A percentile compares a stretch with the other conserved stretches of the same genome.
phyloP scores from a whole-genome alignment of 2,797 vertebrate genomes.

The Xiphophorus birchmanni region DNA sequence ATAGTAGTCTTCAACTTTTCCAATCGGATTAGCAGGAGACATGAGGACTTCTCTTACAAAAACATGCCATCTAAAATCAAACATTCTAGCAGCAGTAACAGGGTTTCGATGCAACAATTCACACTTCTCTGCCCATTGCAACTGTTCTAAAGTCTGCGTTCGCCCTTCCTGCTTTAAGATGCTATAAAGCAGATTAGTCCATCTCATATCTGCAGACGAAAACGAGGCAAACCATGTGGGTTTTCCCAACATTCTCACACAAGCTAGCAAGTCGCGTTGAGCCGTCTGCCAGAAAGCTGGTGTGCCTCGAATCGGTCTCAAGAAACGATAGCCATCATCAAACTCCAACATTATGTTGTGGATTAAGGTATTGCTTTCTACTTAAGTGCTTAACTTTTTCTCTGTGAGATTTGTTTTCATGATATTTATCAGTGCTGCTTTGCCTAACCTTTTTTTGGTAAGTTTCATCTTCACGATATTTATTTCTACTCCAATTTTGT shows the following conservation, averaged over 20 bases:
- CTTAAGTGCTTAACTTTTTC: too few species aligned
- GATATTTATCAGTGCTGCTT: too few species aligned
- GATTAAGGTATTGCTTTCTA: too few species aligned
- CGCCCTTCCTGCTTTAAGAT: background rate
- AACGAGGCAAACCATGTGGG: background rate
- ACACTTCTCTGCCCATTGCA: background rate
- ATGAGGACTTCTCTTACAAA: background rate
- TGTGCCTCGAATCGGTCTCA: background rate
- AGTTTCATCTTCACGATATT: too few species aligned
- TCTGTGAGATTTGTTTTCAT: too few species aligned
- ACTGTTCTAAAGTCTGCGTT: background rate
- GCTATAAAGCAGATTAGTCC: background rate
- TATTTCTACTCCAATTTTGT: too few species aligned
- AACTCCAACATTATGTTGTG: background rate
- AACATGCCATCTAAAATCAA: conserved; percentile 6
- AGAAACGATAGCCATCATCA: conserved; percentile 2
- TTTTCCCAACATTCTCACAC: background rate
- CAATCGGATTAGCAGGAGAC: background rate
- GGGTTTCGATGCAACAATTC: background rate
- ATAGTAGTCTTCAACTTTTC: background rate
- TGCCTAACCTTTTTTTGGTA: too few species aligned
- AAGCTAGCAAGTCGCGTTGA: background rate
- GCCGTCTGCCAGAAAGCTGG: conserved; percentile 3
- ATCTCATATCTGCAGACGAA: conserved; percentile 8
- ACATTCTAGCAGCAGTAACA: conserved; percentile 1